Evolutionary conservation across 2,888 invertebrate genomes (phyloP).

Genomic region (Heliconius charithonia): DNA sequence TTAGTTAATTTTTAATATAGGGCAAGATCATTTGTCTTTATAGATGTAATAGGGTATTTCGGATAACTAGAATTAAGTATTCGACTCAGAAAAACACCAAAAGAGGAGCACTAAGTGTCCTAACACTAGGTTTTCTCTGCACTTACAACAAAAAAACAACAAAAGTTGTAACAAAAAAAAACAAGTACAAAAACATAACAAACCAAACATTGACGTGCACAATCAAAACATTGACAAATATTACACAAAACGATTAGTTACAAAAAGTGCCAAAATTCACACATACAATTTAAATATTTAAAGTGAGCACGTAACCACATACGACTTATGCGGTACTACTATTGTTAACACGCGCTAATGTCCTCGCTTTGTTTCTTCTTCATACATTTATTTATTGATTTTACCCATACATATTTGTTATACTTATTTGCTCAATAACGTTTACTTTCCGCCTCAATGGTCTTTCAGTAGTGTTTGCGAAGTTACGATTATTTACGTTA

Average conservation of each 20-base stretch:
- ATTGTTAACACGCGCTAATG: background rate
- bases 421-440: constrained; percentile 14
- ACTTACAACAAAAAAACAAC: no score
- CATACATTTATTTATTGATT: constrained; percentile 18
- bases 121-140: background rate
- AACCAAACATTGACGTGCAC: background rate
- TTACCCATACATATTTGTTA: background rate
- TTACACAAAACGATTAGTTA: background rate
- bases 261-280: constrained; percentile 22
- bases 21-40: no score
- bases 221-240: background rate
- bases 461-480: constrained; percentile 15
- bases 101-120: background rate
- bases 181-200: background rate
- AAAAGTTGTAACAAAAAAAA: background rate
- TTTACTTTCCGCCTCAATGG: constrained; percentile 28
- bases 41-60: no score
- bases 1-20: no score
- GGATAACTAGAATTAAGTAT: background rate
- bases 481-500: constrained; percentile 26
- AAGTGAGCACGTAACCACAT: background rate
- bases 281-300: constrained; percentile 15
- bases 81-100: background rate
- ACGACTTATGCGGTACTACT: background rate
- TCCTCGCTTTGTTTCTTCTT: constrained; percentile 17